A percentile compares a stretch with the other conserved stretches of the same genome.
These are phyloP conservation scores for Hyposoter dolosus DNA, from an alignment of 2,888 invertebrate species.

Conservation along the genomic window DNA sequence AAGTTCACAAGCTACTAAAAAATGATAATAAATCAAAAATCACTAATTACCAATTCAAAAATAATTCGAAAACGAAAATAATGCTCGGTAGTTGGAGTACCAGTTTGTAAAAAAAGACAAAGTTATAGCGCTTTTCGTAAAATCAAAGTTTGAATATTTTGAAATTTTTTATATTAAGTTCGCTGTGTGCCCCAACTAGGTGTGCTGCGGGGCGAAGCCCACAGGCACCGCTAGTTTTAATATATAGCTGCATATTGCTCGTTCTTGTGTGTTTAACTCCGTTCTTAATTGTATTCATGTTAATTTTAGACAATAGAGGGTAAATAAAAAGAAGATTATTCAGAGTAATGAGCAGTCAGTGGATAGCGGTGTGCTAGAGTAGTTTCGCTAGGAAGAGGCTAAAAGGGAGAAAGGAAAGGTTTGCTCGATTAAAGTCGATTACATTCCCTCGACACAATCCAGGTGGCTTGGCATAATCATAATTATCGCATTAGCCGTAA, in stretches of 20 bases:
- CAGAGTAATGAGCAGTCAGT: conserved; percentile 11
- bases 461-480: conserved; percentile 60
- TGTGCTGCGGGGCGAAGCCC: too few species aligned
- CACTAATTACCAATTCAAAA: too few species aligned
- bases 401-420: conserved; percentile 17
- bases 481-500: conserved; percentile 69
- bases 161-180: too few species aligned
- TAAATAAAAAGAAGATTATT: conserved; percentile 10
- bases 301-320: conserved; percentile 14
- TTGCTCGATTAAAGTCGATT: conserved; percentile 67
- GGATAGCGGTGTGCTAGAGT: background rate
- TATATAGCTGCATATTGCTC: background rate
- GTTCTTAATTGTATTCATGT: background rate
- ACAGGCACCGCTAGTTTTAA: too few species aligned
- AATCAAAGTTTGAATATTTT: too few species aligned
- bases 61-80: too few species aligned
- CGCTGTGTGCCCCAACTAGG: too few species aligned
- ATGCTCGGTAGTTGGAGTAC: too few species aligned
- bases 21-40: too few species aligned
- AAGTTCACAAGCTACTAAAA: too few species aligned
- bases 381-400: conserved; percentile 8
- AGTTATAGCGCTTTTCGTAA: too few species aligned
- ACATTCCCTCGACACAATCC: conserved; percentile 57
- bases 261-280: conserved; percentile 5
- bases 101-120: too few species aligned